Evolutionary conservation across 2,113 vertebrate species (phyloP).

Genomic region (Nesogale talazaci): DNA sequence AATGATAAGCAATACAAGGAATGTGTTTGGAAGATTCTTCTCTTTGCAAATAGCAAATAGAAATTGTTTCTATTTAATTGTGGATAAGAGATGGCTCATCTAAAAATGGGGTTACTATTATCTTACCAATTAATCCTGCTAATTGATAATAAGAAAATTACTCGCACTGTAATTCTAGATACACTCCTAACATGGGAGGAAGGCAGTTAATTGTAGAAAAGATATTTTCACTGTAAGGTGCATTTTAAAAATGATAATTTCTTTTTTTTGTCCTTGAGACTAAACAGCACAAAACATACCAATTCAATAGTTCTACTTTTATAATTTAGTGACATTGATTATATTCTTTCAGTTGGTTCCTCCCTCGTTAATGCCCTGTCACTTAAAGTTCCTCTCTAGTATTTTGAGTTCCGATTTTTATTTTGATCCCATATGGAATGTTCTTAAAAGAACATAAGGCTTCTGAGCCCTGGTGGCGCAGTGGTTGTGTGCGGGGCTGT

Average conservation of each 20-base stretch:
- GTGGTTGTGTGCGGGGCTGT: no score
- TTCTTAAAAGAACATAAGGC: no score
- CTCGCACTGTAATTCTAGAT: slow-evolving; percentile 18
- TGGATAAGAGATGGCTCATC: slow-evolving; percentile 25
- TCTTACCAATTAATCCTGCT: slow-evolving; percentile 46
- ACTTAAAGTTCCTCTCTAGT: no score
- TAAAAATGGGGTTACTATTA: slow-evolving; percentile 30
- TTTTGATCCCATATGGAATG: no score
- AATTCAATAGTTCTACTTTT: not conserved
- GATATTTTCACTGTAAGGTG: slow-evolving; percentile 39
- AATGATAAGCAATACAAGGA: slow-evolving; percentile 42
- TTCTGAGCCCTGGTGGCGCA: no score
- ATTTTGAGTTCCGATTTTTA: no score
- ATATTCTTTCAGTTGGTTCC: not conserved
- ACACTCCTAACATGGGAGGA: not conserved
- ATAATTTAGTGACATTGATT: not conserved
- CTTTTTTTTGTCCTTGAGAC: not conserved
- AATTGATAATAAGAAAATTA: slow-evolving; percentile 31
- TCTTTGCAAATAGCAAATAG: slow-evolving; percentile 64
- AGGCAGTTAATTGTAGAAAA: slow-evolving; percentile 61
- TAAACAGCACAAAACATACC: not conserved
- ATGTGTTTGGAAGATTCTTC: slow-evolving; percentile 61
- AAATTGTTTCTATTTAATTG: slow-evolving; percentile 46
- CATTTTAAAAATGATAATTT: slow-evolving; percentile 1
- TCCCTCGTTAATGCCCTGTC: no score